Percentiles rank a stretch among this genome's conserved stretches.
Evolutionary conservation across 2,888 invertebrate genomes (phyloP).

Genomic region (Heliconius erato): DNA sequence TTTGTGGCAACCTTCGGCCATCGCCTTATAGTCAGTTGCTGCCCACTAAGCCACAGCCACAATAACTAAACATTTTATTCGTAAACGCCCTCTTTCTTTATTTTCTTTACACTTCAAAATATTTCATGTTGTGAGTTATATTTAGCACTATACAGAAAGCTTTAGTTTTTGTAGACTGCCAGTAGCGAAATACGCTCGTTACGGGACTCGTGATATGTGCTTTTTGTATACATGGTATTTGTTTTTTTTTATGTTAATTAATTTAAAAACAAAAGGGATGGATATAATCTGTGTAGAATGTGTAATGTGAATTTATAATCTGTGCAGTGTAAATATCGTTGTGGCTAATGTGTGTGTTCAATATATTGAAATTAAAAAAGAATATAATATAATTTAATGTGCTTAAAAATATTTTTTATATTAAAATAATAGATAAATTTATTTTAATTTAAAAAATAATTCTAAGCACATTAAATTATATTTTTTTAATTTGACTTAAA

Average conservation of each 20-base stretch:
- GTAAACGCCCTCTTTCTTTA: neutral
- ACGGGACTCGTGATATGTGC: conserved; percentile 37
- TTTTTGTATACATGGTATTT: conserved; percentile 33
- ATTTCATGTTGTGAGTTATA: conserved; percentile 39
- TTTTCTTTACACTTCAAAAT: conserved; percentile 19
- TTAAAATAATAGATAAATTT: no score
- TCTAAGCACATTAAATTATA: no score
- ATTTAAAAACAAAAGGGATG: neutral
- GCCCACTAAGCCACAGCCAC: no score
- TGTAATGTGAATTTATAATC: neutral
- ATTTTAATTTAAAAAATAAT: no score
- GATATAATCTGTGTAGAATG: neutral
- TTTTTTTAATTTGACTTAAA: no score
- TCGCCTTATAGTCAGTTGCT: no score
- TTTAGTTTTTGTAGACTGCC: conserved; percentile 32
- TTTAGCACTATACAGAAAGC: conserved; percentile 36
- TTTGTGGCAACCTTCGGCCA: no score
- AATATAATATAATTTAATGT: neutral
- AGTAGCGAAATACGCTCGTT: conserved; percentile 38
- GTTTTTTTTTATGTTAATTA: neutral
- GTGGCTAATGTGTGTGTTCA: neutral
- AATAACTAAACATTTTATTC: neutral
- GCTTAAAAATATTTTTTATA: neutral
- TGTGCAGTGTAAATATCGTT: neutral
- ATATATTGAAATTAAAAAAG: neutral